phyloP scores from a whole-genome alignment of 2,797 vertebrate genomes.

The Hydrophis major region DNA sequence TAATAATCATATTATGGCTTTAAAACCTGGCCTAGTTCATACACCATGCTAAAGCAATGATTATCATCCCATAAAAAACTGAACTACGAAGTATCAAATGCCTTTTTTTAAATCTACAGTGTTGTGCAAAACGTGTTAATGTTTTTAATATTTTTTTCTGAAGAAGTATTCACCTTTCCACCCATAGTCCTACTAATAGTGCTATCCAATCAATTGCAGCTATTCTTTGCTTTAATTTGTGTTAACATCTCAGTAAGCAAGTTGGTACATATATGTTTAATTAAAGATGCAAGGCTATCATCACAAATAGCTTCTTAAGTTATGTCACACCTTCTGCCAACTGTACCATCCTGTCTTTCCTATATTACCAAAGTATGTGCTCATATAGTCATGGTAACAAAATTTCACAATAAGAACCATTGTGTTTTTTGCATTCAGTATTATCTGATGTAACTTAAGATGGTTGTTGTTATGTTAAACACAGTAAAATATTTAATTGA shows the following conservation, averaged over 20 bases:
- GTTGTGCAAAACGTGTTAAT: too few species aligned
- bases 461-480: neutral
- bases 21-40: too few species aligned
- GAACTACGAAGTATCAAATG: too few species aligned
- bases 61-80: too few species aligned
- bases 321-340: neutral
- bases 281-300: constrained; percentile 7
- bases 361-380: constrained; percentile 15
- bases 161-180: neutral
- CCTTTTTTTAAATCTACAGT: too few species aligned
- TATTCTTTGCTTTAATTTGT: neutral
- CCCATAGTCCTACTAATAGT: neutral
- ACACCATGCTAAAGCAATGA: too few species aligned
- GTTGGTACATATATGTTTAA: constrained; percentile 11
- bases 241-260: neutral
- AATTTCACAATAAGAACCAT: neutral
- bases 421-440: neutral
- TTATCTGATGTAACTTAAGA: neutral
- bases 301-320: neutral
- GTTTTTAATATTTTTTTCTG: too few species aligned
- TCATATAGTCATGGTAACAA: constrained; percentile 25
- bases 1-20: too few species aligned
- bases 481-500: neutral
- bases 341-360: neutral
- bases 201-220: neutral